Percentiles rank a stretch among this genome's conserved stretches.
Evolutionary conservation across 2,113 vertebrate genomes (phyloP).

Genomic region (Pteronura brasiliensis): DNA sequence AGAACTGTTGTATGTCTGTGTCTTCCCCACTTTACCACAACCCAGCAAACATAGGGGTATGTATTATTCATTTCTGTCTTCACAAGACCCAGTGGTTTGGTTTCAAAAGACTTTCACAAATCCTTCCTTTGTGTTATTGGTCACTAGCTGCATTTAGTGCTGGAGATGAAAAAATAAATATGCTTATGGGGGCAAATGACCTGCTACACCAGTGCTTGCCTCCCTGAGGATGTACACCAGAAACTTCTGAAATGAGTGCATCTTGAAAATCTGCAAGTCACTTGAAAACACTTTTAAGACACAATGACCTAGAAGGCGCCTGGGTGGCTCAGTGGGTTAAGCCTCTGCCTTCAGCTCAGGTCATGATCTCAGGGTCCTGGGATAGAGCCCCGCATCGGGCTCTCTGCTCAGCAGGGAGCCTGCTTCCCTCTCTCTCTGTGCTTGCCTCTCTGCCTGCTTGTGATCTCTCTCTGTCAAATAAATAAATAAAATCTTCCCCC

Average conservation of each 20-base stretch:
- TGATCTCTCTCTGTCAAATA: no score
- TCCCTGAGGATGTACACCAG: not conserved
- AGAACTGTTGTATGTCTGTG: not conserved
- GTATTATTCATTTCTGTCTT: slow-evolving; percentile 2
- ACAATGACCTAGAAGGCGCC: not conserved
- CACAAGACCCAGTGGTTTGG: not conserved
- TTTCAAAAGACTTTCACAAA: not conserved
- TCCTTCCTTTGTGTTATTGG: not conserved
- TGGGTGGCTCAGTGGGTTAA: no score
- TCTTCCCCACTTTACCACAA: not conserved
- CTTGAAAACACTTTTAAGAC: slow-evolving; percentile 17
- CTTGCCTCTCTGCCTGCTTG: no score
- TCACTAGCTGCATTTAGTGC: not conserved
- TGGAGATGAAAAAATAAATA: slow-evolving; percentile 5
- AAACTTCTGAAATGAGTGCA: not conserved
- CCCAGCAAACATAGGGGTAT: not conserved
- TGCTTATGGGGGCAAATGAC: not conserved
- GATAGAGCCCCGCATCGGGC: no score
- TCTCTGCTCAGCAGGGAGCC: no score
- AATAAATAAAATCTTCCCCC: no score
- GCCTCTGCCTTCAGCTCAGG: no score
- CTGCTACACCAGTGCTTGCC: not conserved
- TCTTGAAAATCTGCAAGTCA: not conserved
- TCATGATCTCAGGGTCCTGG: no score
- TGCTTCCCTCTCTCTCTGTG: no score